A percentile compares a stretch with the other conserved stretches of the same genome.
Evolutionary conservation across 2,113 vertebrate species (phyloP).

Genomic region (Xenopus laevis): DNA sequence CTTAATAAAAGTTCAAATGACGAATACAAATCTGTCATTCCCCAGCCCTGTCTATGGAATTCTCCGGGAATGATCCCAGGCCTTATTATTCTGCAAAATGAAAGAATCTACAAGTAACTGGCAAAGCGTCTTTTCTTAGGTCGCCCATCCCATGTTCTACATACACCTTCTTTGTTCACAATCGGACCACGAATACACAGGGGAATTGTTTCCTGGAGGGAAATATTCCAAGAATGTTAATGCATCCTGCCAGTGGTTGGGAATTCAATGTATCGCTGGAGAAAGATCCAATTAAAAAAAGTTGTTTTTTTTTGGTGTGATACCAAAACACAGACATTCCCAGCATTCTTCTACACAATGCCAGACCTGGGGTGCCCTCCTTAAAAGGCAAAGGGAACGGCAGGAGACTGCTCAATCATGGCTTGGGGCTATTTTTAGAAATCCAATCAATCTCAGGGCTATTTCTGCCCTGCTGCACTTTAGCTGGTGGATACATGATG

Average conservation of each 20-base stretch:
- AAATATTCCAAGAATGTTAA: constrained; percentile 31
- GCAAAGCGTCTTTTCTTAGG: too few relatives aligned
- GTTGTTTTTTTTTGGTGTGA: constrained; percentile 25
- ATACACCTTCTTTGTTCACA: constrained; percentile 46
- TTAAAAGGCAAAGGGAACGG: constrained; percentile 57
- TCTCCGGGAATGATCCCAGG: too few relatives aligned
- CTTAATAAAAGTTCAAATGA: too few relatives aligned
- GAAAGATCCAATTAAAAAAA: constrained; percentile 31
- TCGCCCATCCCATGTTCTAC: too few relatives aligned
- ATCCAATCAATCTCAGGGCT: constrained; percentile 33
- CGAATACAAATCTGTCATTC: too few relatives aligned
- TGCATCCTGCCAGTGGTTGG: constrained; percentile 23
- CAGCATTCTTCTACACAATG: constrained; percentile 49
- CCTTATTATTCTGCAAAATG: too few relatives aligned
- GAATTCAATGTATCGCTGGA: constrained; percentile 18
- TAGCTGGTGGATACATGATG: neutral
- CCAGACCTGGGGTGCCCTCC: constrained; percentile 46
- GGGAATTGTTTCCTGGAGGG: constrained; percentile 21
- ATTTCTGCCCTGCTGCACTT: constrained; percentile 39
- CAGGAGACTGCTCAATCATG: constrained; percentile 48
- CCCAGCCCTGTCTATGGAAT: too few relatives aligned
- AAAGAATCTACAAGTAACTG: too few relatives aligned
- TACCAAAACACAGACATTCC: constrained; percentile 55
- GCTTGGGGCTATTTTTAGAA: constrained; percentile 50
- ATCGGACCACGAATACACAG: constrained; percentile 49